Evolutionary conservation across 1,140 invertebrate genomes (phyloP).

Genomic region (Solenopsis invicta): DNA sequence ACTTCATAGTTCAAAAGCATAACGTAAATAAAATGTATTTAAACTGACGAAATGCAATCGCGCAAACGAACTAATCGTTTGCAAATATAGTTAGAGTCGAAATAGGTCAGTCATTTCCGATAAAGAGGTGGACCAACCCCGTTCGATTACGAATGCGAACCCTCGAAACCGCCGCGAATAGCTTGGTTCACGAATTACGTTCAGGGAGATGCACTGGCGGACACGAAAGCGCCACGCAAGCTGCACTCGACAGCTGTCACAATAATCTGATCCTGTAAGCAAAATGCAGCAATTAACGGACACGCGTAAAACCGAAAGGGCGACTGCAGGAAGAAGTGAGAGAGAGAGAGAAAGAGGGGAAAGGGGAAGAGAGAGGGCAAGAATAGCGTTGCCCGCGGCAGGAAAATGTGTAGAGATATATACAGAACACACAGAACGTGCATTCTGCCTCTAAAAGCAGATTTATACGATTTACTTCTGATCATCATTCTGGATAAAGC

Average conservation of each 20-base stretch:
- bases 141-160: slow-evolving; percentile 45
- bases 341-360: slow-evolving; percentile 23
- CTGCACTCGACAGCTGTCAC: slow-evolving; percentile 72
- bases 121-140: slow-evolving; percentile 26
- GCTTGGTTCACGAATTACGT: slow-evolving; percentile 60
- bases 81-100: slow-evolving; percentile 44
- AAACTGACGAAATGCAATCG: slow-evolving; percentile 29
- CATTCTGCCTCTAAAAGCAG: neutral
- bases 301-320: slow-evolving; percentile 64
- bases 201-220: slow-evolving; percentile 61
- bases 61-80: slow-evolving; percentile 38
- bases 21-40: slow-evolving; percentile 36
- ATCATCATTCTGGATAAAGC: neutral
- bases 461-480: slow-evolving; percentile 26
- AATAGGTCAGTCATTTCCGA: slow-evolving; percentile 42
- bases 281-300: slow-evolving; percentile 79
- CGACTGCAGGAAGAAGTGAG: slow-evolving; percentile 19
- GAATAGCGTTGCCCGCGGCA: neutral
- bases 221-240: slow-evolving; percentile 61
- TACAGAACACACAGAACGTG: neutral
- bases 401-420: neutral
- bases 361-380: slow-evolving; percentile 20
- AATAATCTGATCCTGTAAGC: slow-evolving; percentile 77
- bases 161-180: slow-evolving; percentile 29
- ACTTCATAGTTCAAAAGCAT: slow-evolving; percentile 22